These are phyloP conservation scores for Lethrus apterus DNA, from an alignment of 1,140 invertebrate species.

Conservation along the genomic window DNA sequence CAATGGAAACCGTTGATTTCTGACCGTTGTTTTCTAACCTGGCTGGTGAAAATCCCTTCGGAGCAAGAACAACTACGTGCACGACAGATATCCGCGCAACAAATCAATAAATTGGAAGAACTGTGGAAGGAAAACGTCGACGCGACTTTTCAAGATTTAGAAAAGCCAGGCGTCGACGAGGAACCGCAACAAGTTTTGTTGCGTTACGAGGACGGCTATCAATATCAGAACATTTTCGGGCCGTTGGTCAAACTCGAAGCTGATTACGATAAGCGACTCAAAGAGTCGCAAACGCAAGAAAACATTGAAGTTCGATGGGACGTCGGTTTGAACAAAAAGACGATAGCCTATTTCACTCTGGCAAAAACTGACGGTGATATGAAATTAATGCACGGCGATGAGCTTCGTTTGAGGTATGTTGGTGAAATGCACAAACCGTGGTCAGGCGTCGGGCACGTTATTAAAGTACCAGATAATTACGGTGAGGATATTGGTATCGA, in stretches of 20 bases:
- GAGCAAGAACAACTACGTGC: constrained; percentile 93
- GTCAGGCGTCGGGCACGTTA: constrained; percentile 93
- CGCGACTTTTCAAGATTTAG: constrained; percentile 94
- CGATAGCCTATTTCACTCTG: constrained; percentile 95
- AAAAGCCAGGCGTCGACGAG: constrained; percentile 95
- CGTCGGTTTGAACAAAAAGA: constrained; percentile 96
- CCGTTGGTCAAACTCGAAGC: constrained; percentile 96
- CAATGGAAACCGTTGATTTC: constrained; percentile 98
- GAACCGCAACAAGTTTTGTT: constrained; percentile 81
- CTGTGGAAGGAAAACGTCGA: constrained; percentile 98
- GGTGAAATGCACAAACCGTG: constrained; percentile 90
- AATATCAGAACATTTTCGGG: constrained; percentile 98
- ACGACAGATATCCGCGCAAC: constrained; percentile 90
- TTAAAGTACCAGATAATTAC: constrained; percentile 98
- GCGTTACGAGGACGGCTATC: constrained; percentile 96
- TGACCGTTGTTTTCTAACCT: constrained; percentile 90
- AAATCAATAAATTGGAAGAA: constrained; percentile 97
- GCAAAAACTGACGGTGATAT: constrained; percentile 97
- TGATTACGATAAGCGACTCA: constrained; percentile 96
- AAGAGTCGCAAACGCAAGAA: constrained; percentile 97
- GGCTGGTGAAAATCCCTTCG: constrained; percentile 93
- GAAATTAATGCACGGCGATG: constrained; percentile 99
- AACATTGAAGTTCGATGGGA: constrained; percentile 99
- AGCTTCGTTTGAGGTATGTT: constrained; percentile 86
- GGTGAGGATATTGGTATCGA: constrained; percentile 98